Evolutionary conservation across 2,888 invertebrate genomes (phyloP).

Genomic region (Eurois occulta): DNA sequence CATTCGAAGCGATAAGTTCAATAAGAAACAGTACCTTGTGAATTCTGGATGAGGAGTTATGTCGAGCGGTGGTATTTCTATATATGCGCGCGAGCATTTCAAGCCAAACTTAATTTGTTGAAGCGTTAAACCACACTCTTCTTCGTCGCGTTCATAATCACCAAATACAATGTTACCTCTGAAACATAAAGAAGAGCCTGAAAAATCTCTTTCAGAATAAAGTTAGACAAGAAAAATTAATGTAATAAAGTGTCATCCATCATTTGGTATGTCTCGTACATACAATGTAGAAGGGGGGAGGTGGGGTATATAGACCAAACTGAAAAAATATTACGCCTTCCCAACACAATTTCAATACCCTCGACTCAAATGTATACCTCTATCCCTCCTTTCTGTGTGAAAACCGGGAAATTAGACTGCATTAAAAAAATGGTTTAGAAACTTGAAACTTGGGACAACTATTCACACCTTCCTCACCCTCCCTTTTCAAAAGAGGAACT

Average conservation of each 20-base stretch:
- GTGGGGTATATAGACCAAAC: neutral
- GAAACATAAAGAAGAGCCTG: constrained; percentile 23
- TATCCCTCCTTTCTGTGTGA: neutral
- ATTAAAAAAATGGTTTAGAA: neutral
- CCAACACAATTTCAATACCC: neutral
- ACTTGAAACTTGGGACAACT: neutral
- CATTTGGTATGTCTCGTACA: neutral
- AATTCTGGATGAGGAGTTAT: constrained; percentile 85
- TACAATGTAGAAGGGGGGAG: neutral
- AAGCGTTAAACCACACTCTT: constrained; percentile 78
- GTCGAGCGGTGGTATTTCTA: constrained; percentile 79
- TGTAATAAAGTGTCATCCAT: neutral
- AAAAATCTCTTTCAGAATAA: neutral
- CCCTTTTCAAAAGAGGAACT: neutral
- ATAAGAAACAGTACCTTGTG: constrained; percentile 73
- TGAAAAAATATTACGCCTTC: neutral
- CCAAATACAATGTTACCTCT: constrained; percentile 85
- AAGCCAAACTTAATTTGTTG: constrained; percentile 76
- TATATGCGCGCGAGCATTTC: constrained; percentile 80
- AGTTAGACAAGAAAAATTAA: neutral
- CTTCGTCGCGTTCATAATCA: constrained; percentile 84
- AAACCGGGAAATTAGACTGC: neutral
- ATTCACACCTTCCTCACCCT: neutral
- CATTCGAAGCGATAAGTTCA: neutral
- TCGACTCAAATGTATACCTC: neutral